These are phyloP conservation scores for Onychostruthus taczanowskii DNA, from an alignment of 2,113 vertebrate species.

Conservation along the genomic window DNA sequence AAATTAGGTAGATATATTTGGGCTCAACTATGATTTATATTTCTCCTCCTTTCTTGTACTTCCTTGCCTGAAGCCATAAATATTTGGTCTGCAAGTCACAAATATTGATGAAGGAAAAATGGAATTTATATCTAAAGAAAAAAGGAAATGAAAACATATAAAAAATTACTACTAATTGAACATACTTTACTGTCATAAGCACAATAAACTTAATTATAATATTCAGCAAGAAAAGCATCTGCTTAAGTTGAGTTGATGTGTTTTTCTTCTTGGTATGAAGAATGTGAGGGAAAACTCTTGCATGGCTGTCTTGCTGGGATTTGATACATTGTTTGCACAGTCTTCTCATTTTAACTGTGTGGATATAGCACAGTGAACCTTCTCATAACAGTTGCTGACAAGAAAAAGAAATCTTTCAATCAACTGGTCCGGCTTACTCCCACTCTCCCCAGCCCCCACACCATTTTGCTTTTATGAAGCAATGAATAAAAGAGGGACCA, in stretches of 20 bases:
- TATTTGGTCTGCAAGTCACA: neutral
- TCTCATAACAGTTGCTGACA: conserved; percentile 29
- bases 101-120: conserved; percentile 11
- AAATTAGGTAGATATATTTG: neutral
- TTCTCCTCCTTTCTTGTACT: conserved; percentile 19
- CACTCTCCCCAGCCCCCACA: neutral
- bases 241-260: neutral
- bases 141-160: neutral
- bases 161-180: neutral
- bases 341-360: conserved; percentile 7
- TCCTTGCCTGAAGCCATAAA: conserved; percentile 16
- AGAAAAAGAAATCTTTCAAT: conserved; percentile 15
- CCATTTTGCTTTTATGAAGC: conserved; percentile 23
- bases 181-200: neutral
- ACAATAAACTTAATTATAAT: neutral
- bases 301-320: neutral
- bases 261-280: neutral
- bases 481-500: conserved; percentile 9
- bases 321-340: conserved; percentile 39
- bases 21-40: neutral
- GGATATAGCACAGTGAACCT: conserved; percentile 25
- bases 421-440: neutral
- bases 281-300: neutral
- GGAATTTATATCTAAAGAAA: neutral
- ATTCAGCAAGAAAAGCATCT: neutral